These are phyloP conservation scores for Phalacrocorax aristotelis DNA, from an alignment of 2,113 vertebrate genomes.

Conservation along the genomic window DNA sequence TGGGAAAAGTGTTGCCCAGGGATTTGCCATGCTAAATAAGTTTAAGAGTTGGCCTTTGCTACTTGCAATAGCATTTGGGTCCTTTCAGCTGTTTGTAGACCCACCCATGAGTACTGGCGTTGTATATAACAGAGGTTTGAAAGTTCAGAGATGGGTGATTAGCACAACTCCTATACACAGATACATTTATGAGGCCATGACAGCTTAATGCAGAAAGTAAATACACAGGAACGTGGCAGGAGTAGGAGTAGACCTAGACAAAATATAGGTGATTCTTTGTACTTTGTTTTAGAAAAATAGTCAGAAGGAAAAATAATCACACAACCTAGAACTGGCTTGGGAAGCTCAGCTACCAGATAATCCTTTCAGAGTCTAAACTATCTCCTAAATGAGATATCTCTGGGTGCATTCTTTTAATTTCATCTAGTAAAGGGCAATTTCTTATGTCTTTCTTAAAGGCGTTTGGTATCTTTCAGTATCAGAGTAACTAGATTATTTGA, in stretches of 20 bases:
- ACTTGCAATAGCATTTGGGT: background rate
- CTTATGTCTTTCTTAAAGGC: background rate
- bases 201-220: background rate
- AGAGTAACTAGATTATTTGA: background rate
- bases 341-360: background rate
- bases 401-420: background rate
- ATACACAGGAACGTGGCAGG: background rate
- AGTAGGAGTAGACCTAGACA: background rate
- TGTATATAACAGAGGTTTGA: background rate
- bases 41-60: background rate
- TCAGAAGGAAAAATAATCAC: background rate
- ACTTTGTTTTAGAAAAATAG: background rate
- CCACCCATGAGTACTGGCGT: background rate
- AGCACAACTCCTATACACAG: background rate
- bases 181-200: background rate
- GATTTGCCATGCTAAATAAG: background rate
- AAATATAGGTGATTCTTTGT: background rate
- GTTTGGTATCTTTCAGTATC: background rate
- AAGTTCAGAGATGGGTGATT: background rate
- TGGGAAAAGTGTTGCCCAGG: fast-evolving
- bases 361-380: background rate
- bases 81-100: background rate
- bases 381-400: background rate
- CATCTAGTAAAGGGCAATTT: background rate
- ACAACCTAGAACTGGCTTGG: fast-evolving